Conservation (phyloP, 2,113 vertebrate genomes). For the Oryzias woworae region DNA sequence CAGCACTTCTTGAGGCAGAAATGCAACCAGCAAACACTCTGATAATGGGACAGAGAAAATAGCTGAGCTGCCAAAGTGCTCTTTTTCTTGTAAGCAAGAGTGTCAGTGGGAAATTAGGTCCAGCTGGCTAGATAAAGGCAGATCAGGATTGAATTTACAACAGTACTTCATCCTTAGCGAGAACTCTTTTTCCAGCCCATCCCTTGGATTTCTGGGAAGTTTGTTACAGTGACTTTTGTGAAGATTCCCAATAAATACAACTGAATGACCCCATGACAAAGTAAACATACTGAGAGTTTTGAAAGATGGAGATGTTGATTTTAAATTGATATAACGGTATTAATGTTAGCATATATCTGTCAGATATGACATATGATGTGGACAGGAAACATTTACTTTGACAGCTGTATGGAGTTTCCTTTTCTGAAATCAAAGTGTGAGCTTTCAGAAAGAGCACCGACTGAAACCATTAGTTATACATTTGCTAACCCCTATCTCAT, state of each 20-base stretch:
- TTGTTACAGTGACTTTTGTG: slow-evolving; percentile 48
- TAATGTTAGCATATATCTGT: no score
- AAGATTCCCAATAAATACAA: slow-evolving; percentile 69
- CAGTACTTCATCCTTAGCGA: slow-evolving; percentile 18
- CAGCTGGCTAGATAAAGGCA: slow-evolving; percentile 49
- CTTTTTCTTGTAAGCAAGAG: slow-evolving; percentile 28
- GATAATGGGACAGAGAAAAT: slow-evolving; percentile 18
- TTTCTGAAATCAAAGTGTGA: no score
- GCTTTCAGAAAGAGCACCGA: no score
- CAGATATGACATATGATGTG: no score
- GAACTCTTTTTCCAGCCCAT: not conserved
- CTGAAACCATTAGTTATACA: no score
- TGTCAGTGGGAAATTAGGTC: slow-evolving; percentile 34
- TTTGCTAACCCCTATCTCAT: no score
- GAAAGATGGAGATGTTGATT: no score
- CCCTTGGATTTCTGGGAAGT: slow-evolving; percentile 13
- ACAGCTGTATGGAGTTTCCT: no score
- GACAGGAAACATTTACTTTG: no score
- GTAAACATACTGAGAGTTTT: no score
- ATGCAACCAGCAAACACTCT: slow-evolving; percentile 6
- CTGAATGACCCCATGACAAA: slow-evolving; percentile 50
- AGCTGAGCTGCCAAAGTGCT: slow-evolving; percentile 14
- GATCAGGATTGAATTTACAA: slow-evolving; percentile 21
- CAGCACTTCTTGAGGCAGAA: slow-evolving; percentile 9
- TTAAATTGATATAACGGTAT: no score